Conservation (phyloP, 1,140 invertebrate genomes). For the Ceratina japonica region DNA sequence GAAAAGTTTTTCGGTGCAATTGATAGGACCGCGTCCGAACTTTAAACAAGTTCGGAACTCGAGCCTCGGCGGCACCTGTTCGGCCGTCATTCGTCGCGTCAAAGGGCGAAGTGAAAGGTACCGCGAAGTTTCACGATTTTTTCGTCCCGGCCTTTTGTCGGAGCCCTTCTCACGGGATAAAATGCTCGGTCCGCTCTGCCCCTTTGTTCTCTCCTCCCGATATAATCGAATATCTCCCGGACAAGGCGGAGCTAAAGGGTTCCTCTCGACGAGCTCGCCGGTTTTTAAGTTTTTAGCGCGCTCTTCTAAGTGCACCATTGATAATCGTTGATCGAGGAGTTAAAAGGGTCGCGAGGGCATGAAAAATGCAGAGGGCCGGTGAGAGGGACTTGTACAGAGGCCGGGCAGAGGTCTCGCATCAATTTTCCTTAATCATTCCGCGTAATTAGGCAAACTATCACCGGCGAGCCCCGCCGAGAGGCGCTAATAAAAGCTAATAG, state of each 20-base stretch:
- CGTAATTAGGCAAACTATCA: too few species aligned
- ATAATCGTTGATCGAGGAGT: too few species aligned
- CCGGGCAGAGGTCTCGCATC: too few species aligned
- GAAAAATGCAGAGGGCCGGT: too few species aligned
- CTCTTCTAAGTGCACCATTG: neutral
- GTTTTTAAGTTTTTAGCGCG: neutral
- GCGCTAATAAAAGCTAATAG: too few species aligned
- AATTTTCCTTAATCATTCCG: too few species aligned
- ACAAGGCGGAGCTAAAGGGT: neutral
- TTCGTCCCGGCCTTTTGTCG: slow-evolving; percentile 11
- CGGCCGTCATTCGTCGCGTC: slow-evolving; percentile 47
- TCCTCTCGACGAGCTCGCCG: neutral
- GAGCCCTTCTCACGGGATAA: too few species aligned
- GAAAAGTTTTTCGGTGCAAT: slow-evolving; percentile 59
- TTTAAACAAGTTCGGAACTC: slow-evolving; percentile 66
- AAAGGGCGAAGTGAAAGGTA: slow-evolving; percentile 42
- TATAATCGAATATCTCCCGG: neutral
- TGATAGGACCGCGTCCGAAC: slow-evolving; percentile 62
- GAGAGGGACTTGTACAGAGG: too few species aligned
- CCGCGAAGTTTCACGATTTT: slow-evolving; percentile 56
- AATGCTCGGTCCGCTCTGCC: too few species aligned
- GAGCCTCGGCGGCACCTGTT: slow-evolving; percentile 45
- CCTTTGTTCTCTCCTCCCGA: neutral
- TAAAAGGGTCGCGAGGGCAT: too few species aligned
- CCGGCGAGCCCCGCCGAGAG: too few species aligned